phyloP scores from a whole-genome alignment of 2,888 invertebrate species.

The Eurois occulta region DNA sequence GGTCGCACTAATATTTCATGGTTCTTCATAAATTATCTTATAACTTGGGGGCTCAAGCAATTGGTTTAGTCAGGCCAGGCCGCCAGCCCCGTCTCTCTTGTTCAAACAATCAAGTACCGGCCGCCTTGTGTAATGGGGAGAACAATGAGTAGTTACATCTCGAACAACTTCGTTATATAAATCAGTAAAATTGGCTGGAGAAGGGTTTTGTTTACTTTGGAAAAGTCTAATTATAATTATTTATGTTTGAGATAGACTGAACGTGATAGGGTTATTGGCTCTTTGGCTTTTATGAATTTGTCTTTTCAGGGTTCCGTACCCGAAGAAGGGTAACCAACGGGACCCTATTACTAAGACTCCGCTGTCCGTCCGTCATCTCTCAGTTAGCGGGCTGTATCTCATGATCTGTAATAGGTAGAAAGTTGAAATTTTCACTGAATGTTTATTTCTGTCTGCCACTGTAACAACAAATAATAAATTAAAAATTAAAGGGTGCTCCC shows the following conservation, averaged over 20 bases:
- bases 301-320: too few relatives aligned
- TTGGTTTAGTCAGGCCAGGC: slow-evolving; percentile 58
- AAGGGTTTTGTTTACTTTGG: slow-evolving; percentile 58
- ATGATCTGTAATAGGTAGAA: too few relatives aligned
- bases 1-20: slow-evolving; percentile 64
- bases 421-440: too few relatives aligned
- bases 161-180: slow-evolving; percentile 65
- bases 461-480: too few relatives aligned
- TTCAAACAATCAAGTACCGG: slow-evolving; percentile 65
- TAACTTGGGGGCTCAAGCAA: slow-evolving; percentile 66
- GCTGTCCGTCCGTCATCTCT: too few relatives aligned
- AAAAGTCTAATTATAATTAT: slow-evolving; percentile 54
- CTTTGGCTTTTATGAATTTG: not conserved
- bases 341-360: too few relatives aligned
- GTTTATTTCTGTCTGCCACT: too few relatives aligned
- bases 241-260: slow-evolving; percentile 36
- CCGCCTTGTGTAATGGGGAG: slow-evolving; percentile 60
- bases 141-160: slow-evolving; percentile 69
- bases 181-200: slow-evolving; percentile 61
- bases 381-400: too few relatives aligned
- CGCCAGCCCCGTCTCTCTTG: slow-evolving; percentile 44
- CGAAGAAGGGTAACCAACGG: too few relatives aligned
- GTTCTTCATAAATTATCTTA: slow-evolving; percentile 68
- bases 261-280: slow-evolving; percentile 7
- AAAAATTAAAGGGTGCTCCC: too few relatives aligned